These are phyloP conservation scores for Budorcas taxicolor DNA, from an alignment of 2,113 vertebrate genomes.

Conservation along the genomic window DNA sequence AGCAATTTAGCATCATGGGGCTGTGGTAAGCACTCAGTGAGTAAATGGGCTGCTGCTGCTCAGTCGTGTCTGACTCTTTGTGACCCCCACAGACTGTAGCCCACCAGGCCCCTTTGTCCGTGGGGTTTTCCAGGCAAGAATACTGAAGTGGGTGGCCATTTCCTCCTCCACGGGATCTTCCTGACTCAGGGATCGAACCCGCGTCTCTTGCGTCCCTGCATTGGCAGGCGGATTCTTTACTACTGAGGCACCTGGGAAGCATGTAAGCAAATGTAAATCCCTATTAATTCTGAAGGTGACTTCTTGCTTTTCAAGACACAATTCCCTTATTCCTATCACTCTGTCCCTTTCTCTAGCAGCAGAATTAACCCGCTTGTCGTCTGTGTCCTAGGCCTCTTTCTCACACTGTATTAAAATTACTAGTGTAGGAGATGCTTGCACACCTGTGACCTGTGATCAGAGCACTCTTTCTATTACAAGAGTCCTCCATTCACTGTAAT, in stretches of 20 bases:
- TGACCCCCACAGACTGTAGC: not conserved
- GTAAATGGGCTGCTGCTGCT: not conserved
- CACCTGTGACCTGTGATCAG: not conserved
- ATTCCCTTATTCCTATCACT: fast-evolving
- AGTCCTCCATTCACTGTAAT: not conserved
- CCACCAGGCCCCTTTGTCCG: not conserved
- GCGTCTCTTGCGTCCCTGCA: fast-evolving
- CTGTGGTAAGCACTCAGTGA: not conserved
- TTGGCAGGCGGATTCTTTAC: not conserved
- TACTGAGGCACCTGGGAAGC: not conserved
- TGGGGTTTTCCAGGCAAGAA: not conserved
- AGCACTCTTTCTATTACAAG: not conserved
- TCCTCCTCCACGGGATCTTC: not conserved
- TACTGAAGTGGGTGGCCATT: not conserved
- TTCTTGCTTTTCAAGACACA: not conserved
- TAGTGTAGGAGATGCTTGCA: not conserved
- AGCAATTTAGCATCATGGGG: not conserved
- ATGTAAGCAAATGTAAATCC: not conserved
- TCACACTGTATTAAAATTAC: fast-evolving
- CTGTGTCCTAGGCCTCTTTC: not conserved
- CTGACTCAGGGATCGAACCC: not conserved
- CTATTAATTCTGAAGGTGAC: not conserved
- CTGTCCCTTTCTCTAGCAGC: not conserved
- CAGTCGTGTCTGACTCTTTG: not conserved
- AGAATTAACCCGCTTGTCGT: not conserved